phyloP scores from a whole-genome alignment of 2,797 vertebrate genomes.

The Nyctalus aviator region DNA sequence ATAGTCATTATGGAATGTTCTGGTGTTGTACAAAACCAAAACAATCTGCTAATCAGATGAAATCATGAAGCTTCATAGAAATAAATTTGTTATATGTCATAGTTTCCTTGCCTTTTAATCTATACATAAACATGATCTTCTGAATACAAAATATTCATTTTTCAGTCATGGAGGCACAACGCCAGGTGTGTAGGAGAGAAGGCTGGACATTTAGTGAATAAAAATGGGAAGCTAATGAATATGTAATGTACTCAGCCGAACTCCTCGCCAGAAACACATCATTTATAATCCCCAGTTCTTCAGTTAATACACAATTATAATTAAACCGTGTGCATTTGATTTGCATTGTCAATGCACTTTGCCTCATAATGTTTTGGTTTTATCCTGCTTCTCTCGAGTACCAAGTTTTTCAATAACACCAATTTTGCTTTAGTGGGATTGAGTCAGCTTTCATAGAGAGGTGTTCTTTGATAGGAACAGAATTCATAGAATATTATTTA shows the following conservation, averaged over 20 bases:
- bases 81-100: constrained; percentile 67
- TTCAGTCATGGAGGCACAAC: constrained; percentile 79
- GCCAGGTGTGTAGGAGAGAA: constrained; percentile 70
- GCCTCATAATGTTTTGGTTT: constrained; percentile 75
- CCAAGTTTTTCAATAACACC: constrained; percentile 76
- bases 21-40: background rate
- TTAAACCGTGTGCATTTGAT: constrained; percentile 81
- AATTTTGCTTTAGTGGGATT: constrained; percentile 67
- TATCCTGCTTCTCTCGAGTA: constrained; percentile 72
- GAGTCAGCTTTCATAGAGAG: constrained; percentile 47
- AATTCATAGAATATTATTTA: constrained; percentile 46
- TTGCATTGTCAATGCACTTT: constrained; percentile 79
- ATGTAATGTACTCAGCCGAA: constrained; percentile 82
- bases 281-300: constrained; percentile 81
- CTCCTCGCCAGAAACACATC: constrained; percentile 75
- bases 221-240: constrained; percentile 83
- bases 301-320: constrained; percentile 81
- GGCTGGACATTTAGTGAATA: constrained; percentile 83
- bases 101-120: constrained; percentile 80
- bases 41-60: constrained; percentile 70
- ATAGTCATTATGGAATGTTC: background rate
- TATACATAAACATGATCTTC: constrained; percentile 75
- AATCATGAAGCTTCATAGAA: constrained; percentile 70
- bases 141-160: constrained; percentile 82
- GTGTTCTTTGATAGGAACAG: constrained; percentile 72